These are phyloP conservation scores for Siniperca obscura DNA, from an alignment of 2,797 vertebrate species.

Conservation along the genomic window DNA sequence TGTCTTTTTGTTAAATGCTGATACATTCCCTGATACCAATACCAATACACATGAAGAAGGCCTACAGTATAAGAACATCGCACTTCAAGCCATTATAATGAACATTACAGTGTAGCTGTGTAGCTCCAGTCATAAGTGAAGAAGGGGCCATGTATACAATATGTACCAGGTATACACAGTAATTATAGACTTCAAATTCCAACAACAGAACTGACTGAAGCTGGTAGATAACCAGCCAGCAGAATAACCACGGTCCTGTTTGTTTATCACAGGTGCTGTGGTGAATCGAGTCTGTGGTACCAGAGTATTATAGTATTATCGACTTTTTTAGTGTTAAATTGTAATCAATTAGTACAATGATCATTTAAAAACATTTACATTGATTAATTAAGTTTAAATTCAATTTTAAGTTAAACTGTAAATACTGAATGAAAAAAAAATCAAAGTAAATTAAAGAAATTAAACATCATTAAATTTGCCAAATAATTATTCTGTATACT, in stretches of 20 bases:
- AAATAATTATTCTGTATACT: not conserved
- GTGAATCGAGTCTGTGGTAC: not conserved
- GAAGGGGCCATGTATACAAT: not conserved
- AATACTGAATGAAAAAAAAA: not conserved
- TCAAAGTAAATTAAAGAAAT: no score
- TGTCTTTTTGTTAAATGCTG: not conserved
- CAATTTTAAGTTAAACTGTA: not conserved
- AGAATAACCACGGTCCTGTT: not conserved
- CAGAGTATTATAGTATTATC: not conserved
- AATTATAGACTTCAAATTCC: not conserved
- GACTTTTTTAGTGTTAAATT: not conserved
- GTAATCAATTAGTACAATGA: not conserved
- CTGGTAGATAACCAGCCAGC: no score
- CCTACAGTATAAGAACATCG: not conserved
- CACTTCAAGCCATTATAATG: not conserved
- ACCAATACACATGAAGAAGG: not conserved
- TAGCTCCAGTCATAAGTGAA: not conserved
- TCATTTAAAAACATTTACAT: not conserved
- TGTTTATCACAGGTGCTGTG: not conserved
- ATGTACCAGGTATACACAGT: not conserved
- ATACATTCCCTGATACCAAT: not conserved
- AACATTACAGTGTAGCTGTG: not conserved
- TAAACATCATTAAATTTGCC: not conserved
- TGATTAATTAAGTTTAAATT: not conserved
- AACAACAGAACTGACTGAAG: no score